phyloP scores from a whole-genome alignment of 64 coral and sea anemone genomes.

The Montipora cactus region DNA sequence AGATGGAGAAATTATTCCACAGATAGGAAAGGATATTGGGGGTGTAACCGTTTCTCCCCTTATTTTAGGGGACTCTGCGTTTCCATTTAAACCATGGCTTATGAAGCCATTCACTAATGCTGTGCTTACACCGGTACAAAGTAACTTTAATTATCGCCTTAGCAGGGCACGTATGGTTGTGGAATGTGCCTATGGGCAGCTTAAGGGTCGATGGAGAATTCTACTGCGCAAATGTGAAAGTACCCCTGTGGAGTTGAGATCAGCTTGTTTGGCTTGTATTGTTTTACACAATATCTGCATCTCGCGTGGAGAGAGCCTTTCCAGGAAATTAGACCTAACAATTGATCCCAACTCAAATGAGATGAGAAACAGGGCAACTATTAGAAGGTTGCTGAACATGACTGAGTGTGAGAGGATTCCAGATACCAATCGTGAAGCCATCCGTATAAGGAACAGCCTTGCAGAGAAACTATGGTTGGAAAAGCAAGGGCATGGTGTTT shows the following conservation, averaged over 20 bases:
- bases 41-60: conserved; percentile 3
- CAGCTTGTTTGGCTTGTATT: conserved; percentile 42
- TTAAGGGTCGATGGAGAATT: conserved; percentile 67
- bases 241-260: conserved; percentile 14
- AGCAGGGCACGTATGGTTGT: conserved; percentile 68
- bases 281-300: conserved; percentile 73
- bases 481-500: no score
- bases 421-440: no score
- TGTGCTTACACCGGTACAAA: conserved; percentile 12
- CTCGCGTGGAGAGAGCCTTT: no score
- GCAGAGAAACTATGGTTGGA: no score
- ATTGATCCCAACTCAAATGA: no score
- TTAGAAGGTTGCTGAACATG: no score
- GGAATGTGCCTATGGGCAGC: conserved; percentile 66
- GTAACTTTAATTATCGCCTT: conserved; percentile 52
- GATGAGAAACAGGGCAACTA: no score
- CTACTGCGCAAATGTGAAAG: conserved; percentile 47
- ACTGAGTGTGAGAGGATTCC: no score
- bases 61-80: conserved; percentile 39
- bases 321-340: no score
- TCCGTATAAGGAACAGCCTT: no score
- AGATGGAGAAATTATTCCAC: no score
- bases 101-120: conserved; percentile 60
- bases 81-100: conserved; percentile 30
- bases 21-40: no score